Percentiles rank a stretch among this genome's conserved stretches.
phyloP scores from a whole-genome alignment of 2,888 invertebrate species.

The Chloroclystis v-ata region DNA sequence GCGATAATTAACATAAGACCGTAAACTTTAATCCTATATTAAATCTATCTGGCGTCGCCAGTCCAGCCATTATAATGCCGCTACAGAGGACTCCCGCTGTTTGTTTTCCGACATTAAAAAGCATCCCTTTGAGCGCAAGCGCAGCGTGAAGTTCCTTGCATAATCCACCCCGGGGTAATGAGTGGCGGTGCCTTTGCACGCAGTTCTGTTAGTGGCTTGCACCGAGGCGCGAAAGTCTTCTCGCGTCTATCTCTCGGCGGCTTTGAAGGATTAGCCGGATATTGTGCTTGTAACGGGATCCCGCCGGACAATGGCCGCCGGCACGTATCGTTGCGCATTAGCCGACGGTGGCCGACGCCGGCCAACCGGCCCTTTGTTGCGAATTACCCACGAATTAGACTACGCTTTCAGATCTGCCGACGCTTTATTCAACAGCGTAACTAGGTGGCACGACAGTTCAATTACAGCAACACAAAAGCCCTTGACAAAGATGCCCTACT shows the following conservation, averaged over 20 bases:
- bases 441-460: conserved; percentile 66
- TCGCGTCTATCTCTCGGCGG: conserved; percentile 62
- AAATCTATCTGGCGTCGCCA: conserved; percentile 32
- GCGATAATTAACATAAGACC: conserved; percentile 26
- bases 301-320: conserved; percentile 52
- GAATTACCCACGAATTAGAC: conserved; percentile 73
- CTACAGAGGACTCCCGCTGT: conserved; percentile 55
- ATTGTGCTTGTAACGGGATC: conserved; percentile 69
- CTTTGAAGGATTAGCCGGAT: conserved; percentile 70
- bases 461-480: conserved; percentile 40
- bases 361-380: conserved; percentile 53
- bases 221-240: conserved; percentile 70
- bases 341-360: conserved; percentile 46
- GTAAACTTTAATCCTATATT: conserved; percentile 39
- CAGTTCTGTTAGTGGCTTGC: conserved; percentile 60
- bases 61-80: conserved; percentile 18
- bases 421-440: conserved; percentile 60
- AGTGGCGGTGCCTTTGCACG: conserved; percentile 58
- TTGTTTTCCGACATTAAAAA: conserved; percentile 58
- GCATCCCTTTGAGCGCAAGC: conserved; percentile 50
- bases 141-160: conserved; percentile 58
- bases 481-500: conserved; percentile 13
- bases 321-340: conserved; percentile 72
- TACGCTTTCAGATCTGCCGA: conserved; percentile 54
- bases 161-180: conserved; percentile 64